Evolutionary conservation across 2,113 vertebrate genomes (phyloP).

Genomic region (Apodemus sylvaticus): DNA sequence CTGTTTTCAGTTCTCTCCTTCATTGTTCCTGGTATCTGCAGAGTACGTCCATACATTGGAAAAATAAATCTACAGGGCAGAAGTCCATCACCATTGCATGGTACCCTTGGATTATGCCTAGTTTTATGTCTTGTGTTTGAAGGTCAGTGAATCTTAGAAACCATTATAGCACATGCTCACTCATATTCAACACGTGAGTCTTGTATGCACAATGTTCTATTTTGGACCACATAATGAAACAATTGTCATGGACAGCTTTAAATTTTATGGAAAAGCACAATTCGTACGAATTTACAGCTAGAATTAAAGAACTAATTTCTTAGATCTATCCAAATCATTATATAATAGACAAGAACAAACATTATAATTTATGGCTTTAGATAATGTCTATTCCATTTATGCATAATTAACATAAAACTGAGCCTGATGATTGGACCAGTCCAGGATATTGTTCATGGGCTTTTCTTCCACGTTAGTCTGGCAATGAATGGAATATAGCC

Average conservation of each 20-base stretch:
- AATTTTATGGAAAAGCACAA: constrained; percentile 47
- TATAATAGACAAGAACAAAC: background rate
- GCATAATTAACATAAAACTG: background rate
- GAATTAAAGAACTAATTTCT: constrained; percentile 21
- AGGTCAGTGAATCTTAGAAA: constrained; percentile 2
- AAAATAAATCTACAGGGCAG: background rate
- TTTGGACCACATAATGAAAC: constrained; percentile 47
- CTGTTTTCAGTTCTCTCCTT: background rate
- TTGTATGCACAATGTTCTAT: constrained; percentile 1
- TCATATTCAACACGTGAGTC: background rate
- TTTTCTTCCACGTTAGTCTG: constrained; percentile 6
- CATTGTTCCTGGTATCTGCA: too few relatives aligned
- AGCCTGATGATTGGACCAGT: background rate
- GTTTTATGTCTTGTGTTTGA: background rate
- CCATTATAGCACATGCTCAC: background rate
- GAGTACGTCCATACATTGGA: background rate
- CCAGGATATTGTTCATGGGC: background rate
- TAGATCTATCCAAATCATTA: background rate
- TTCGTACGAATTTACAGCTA: background rate
- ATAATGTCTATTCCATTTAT: constrained; percentile 39
- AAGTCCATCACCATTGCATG: background rate
- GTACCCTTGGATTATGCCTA: background rate
- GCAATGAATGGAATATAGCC: constrained; percentile 21
- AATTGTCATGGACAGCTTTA: background rate
- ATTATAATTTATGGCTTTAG: background rate